Evolutionary conservation across 2,797 vertebrate genomes (phyloP), one percentile per base, ranked within the genome.

Genomic region (Hydrolagus colliei): DNA sequence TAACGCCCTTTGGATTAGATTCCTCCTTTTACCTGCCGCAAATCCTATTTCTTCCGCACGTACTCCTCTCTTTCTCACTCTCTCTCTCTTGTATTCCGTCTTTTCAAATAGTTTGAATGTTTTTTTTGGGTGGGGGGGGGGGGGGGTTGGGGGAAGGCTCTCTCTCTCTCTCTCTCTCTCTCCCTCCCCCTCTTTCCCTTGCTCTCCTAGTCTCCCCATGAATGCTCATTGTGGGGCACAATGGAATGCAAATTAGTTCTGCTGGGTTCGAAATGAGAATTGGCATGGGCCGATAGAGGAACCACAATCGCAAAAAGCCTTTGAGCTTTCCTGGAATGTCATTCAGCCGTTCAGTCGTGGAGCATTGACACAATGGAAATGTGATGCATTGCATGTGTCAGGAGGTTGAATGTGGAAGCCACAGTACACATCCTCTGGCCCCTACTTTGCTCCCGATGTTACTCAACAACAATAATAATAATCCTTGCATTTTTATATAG

Each of bases 311-410:
- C 67, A 82, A 35, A 41, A 12, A 8, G 10, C 27, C 63, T 41
- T 32, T 63, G 68, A 35, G 79, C 79, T 82, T 82, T 82, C 20
- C 68, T 82, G 65, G 20, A 68, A 68, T 35, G 63, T 32, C 35
- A 22, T 82, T 67, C 27, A 18, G 67, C 41, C 27, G 35, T 35
- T 82, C 78, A 80, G 78, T 67, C 13, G 4, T 62, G 32, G 5
- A 67, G 14, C 79, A 14, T 4, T 9, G 14, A 27, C 41, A 52
- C 41, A 52, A 52, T 52, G 79, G 79, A 82, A 67, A 67, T 82
- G 18, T 32, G n/a, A 32, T 80, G 78, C 22, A 32, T 22, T 16
- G 35, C 32, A 11, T 18, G 32, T 80, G 62, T 27, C 63, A 35
- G 63, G 13, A n/a, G 78, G 27, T 27, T 67, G 63, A 82, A 35